Evolutionary conservation across 2,888 invertebrate species (phyloP), one percentile per base, ranked within the genome.

Genomic region (Crocallis elinguaria): DNA sequence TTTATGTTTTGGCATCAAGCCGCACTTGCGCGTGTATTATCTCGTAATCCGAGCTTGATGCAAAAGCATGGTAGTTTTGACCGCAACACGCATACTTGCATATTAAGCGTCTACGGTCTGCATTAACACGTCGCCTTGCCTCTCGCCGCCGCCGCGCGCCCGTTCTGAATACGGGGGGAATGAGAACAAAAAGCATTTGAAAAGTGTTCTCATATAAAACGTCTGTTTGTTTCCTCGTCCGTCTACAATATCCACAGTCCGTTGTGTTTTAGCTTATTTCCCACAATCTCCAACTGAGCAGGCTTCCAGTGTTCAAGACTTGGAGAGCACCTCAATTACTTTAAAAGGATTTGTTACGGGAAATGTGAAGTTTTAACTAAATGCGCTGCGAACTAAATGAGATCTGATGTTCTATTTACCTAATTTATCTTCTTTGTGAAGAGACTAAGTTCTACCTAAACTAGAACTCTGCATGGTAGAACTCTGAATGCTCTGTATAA

Each of bases 101-200:
- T n/a, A n/a, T n/a, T n/a, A n/a, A n/a, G n/a, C n/a, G n/a, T n/a
- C n/a, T n/a, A n/a, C n/a, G n/a, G n/a, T n/a, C n/a, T n/a, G n/a
- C n/a, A n/a, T 62, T 69, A 72, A 35, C 42, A 49, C 49, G 29
- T 39, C 45, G 12, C 17, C 16, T 35, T 68, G 67, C 53, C 57
- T 46, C 58, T 54, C 59, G 58, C 50, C 55, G 45, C 46, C 55
- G 52, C n/a, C n/a, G n/a, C n/a, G n/a, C n/a, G n/a, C n/a, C n/a
- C n/a, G 56, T 44, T 57, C 52, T 64, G 62, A 63, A 62, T 62
- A 62, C 60, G 45, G 53, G 60, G 60, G 70, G 54, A 70, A 72
- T 71, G 71, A 73, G 71, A 72, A 68, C 69, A 69, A 71, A 64
- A 69, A 68, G 62, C 64, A 60, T 67, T 75, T 67, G 71, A 67